Evolutionary conservation across 2,797 vertebrate genomes (phyloP).

Genomic region (Cygnus olor): DNA sequence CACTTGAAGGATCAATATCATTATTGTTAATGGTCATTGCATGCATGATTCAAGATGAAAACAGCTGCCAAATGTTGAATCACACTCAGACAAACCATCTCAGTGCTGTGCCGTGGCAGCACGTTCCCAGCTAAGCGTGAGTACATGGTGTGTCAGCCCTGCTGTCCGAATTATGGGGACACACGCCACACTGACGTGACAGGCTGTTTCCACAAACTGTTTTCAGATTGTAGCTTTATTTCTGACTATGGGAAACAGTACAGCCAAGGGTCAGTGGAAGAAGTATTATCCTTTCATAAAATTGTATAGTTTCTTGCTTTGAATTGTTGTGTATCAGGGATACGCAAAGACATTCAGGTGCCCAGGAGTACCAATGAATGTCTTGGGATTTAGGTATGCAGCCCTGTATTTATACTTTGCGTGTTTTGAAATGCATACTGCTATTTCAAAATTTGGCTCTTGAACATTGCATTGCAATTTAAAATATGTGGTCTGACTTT

Average conservation of each 20-base stretch:
- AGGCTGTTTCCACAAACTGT: not conserved
- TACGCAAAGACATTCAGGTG: fast-evolving
- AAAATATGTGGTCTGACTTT: not conserved
- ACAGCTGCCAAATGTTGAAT: not conserved
- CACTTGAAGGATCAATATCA: not conserved
- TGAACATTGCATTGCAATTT: fast-evolving
- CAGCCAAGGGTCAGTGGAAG: not conserved
- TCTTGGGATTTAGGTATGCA: not conserved
- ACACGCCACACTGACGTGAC: fast-evolving
- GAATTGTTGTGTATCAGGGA: not conserved
- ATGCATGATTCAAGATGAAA: not conserved
- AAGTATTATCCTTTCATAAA: not conserved
- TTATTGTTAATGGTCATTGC: not conserved
- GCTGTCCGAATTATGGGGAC: fast-evolving
- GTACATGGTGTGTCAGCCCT: fast-evolving
- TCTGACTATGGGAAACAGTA: fast-evolving
- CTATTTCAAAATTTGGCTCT: not conserved
- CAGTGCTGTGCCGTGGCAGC: fast-evolving
- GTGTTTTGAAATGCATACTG: fast-evolving
- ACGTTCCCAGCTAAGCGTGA: not conserved
- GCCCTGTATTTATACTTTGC: not conserved
- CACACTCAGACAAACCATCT: fast-evolving
- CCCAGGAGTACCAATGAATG: fast-evolving
- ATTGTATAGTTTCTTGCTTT: fast-evolving
- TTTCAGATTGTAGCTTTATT: fast-evolving